Conservation (phyloP, 2,113 vertebrate genomes). For the Bujurquina vittata region DNA sequence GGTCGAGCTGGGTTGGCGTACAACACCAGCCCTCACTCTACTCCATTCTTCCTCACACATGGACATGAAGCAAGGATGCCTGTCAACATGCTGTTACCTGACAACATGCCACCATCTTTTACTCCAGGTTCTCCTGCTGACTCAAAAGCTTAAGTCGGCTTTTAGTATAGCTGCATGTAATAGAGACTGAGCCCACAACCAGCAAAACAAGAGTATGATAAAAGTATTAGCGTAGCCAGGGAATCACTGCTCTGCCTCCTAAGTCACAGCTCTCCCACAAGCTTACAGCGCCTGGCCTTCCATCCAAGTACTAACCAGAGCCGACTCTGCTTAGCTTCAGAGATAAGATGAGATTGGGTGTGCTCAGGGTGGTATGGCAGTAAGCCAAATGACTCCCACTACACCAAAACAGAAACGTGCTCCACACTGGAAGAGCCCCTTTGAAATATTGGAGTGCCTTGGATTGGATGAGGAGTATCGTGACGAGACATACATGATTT, state of each 20-base stretch:
- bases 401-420: background rate
- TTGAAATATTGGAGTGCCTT: background rate
- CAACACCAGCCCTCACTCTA: constrained; percentile 22
- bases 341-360: too few species aligned
- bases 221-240: background rate
- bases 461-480: background rate
- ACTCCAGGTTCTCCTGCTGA: constrained; percentile 1
- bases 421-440: background rate
- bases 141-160: constrained; percentile 16
- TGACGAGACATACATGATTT: background rate
- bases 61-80: background rate
- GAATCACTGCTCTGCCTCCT: too few species aligned
- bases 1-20: constrained; percentile 28
- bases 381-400: constrained; percentile 11
- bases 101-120: background rate
- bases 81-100: constrained; percentile 1
- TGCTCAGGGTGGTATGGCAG: too few species aligned
- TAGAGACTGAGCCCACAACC: constrained; percentile 9
- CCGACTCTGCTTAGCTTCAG: too few species aligned
- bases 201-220: constrained; percentile 4
- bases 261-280: too few species aligned
- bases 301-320: too few species aligned
- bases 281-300: too few species aligned
- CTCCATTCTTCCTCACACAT: constrained; percentile 4
- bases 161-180: background rate